phyloP scores from a whole-genome alignment of 2,113 vertebrate species.

The Trogon melanurus region DNA sequence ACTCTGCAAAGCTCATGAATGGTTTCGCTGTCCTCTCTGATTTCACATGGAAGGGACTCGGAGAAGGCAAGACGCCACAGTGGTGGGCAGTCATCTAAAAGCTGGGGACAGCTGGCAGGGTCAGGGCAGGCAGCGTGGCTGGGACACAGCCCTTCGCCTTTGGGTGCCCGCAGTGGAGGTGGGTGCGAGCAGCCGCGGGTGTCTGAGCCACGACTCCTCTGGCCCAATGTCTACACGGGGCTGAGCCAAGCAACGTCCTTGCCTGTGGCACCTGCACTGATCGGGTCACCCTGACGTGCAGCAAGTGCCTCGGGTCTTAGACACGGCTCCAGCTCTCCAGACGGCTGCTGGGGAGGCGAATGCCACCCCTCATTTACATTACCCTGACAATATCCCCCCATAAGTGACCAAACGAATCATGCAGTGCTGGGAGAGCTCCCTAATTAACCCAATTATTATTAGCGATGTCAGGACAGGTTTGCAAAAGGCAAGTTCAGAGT shows the following conservation, averaged over 20 bases:
- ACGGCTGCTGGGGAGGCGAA: neutral
- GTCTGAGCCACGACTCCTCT: accelerated
- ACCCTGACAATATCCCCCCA: neutral
- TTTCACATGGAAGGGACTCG: neutral
- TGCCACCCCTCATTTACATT: constrained; percentile 17
- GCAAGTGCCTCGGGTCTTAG: neutral
- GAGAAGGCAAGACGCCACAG: accelerated
- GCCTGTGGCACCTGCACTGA: accelerated
- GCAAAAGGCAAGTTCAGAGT: neutral
- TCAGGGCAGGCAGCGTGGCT: neutral
- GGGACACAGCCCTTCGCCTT: neutral
- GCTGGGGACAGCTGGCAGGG: neutral
- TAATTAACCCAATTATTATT: constrained; percentile 47
- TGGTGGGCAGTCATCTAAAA: neutral
- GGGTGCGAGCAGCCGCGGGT: accelerated
- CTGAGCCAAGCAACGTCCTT: neutral
- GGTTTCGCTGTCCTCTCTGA: neutral
- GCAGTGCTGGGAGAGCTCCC: neutral
- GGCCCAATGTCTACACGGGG: neutral
- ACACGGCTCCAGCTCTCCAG: neutral
- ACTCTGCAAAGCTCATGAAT: neutral
- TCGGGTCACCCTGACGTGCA: neutral
- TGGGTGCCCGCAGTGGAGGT: accelerated
- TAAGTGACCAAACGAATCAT: constrained; percentile 35
- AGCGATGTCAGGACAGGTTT: constrained; percentile 23